Evolutionary conservation across 2,113 vertebrate genomes (phyloP), one percentile per base, ranked within the genome.

Genomic region (Pseudorhombus dupliciocellatus): DNA sequence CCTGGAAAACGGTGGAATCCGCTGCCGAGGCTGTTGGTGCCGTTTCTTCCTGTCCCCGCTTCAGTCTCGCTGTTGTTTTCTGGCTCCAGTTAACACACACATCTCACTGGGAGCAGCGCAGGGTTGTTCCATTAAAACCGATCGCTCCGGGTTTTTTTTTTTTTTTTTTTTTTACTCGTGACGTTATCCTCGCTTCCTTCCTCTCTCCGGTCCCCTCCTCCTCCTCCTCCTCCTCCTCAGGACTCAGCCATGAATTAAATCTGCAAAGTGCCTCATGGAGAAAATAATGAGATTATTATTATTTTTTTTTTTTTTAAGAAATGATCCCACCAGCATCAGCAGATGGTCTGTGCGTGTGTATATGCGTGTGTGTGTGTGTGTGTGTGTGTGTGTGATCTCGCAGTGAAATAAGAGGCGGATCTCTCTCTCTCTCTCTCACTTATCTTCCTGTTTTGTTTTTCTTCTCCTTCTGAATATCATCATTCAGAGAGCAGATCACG

Each of bases 111-210:
- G 42, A 46, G 52, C 53, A 61, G 59, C 66, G 60, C 63, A 84
- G 30, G 81, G 64, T 75, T 54, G 85, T 84, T 46, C 84, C 85
- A 80, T 86, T 70, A 87, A 71, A 76, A 60, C 66, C 48, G 58
- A 60, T 83, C 77, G 74, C 59, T 62, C 75, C 67, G 11, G 18
- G 21, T 34, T 12, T 5, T 5, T 40, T 40, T 40, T 24, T 59
- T 59, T 9, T 24, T 37, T 34, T 40, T 59, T 40, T 24, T 24
- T 86, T 83, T 86, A 74, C 85, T 88, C 86, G 87, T 90, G 90
- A 91, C 87, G 88, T 88, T 76, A 85, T 90, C 81, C 80, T 78
- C 77, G 83, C 60, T 92, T 92, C 87, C 88, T 93, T 92, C 89
- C 90, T 90, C 82, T 68, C 80, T 76, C 26, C 55, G 85, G 85